These are phyloP conservation scores for Ia io DNA, from an alignment of 2,113 vertebrate species.

Conservation along the genomic window DNA sequence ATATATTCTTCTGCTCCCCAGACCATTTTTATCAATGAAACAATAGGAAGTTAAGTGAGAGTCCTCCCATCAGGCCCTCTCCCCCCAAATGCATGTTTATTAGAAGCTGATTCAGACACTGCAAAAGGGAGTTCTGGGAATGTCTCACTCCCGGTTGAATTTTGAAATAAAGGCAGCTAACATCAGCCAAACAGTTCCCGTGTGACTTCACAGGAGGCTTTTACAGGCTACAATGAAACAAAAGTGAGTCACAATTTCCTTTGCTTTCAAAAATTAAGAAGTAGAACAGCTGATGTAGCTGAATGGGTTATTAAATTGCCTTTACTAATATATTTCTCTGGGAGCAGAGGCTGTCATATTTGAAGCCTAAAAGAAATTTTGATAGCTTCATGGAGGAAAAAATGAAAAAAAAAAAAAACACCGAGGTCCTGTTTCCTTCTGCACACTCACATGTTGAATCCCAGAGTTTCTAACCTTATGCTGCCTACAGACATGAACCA, in stretches of 20 bases:
- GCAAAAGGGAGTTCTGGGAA: constrained; percentile 3
- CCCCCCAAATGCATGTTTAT: constrained; percentile 68
- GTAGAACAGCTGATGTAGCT: background rate
- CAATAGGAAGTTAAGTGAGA: constrained; percentile 74
- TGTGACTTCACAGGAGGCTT: constrained; percentile 6
- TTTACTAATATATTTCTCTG: background rate
- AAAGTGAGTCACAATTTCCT: background rate
- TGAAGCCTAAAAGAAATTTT: background rate
- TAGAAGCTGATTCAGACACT: constrained; percentile 53
- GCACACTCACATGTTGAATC: background rate
- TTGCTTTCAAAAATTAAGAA: constrained; percentile 14
- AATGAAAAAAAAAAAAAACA: background rate
- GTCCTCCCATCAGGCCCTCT: constrained; percentile 52
- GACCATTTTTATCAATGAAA: constrained; percentile 86
- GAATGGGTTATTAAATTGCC: background rate
- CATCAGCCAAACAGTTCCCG: background rate
- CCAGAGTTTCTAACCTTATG: background rate
- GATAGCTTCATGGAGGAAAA: background rate
- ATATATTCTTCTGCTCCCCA: constrained; percentile 77
- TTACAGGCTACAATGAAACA: constrained; percentile 30
- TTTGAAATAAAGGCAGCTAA: constrained; percentile 55
- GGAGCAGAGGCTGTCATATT: background rate
- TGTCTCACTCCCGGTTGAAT: constrained; percentile 25
- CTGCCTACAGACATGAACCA: fast-evolving
- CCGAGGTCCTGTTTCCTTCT: background rate